These are phyloP conservation scores for Leucophenga varia DNA, from an alignment of 1,140 invertebrate genomes.

Conservation along the genomic window DNA sequence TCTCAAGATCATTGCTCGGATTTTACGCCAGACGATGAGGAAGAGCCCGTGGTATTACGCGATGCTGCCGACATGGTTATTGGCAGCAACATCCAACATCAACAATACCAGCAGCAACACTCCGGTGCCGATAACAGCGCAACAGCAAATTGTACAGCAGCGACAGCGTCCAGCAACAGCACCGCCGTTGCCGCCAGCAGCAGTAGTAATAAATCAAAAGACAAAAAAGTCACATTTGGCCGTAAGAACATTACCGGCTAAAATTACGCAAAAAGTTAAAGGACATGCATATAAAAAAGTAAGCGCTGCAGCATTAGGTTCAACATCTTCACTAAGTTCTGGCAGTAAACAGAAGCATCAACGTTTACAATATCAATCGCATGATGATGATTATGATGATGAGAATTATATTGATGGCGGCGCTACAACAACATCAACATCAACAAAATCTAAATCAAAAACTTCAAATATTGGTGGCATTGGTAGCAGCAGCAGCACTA, in stretches of 20 bases:
- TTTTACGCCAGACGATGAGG: slow-evolving; percentile 52
- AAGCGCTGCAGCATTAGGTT: slow-evolving; percentile 30
- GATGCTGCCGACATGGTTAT: slow-evolving; percentile 31
- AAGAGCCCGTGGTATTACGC: slow-evolving; percentile 52
- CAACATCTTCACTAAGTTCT: slow-evolving; percentile 38
- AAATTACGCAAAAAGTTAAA: slow-evolving; percentile 51
- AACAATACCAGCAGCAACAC: slow-evolving; percentile 1
- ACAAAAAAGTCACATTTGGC: slow-evolving; percentile 46
- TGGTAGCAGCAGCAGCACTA: slow-evolving; percentile 10
- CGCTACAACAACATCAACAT: background rate
- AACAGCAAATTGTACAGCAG: background rate
- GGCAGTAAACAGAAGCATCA: slow-evolving; percentile 51
- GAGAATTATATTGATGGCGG: slow-evolving; percentile 4
- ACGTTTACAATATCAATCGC: slow-evolving; percentile 44
- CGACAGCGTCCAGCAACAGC: background rate
- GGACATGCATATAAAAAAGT: slow-evolving; percentile 47
- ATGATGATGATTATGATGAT: slow-evolving; percentile 46
- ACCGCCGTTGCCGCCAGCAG: background rate
- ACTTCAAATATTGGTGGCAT: slow-evolving; percentile 10
- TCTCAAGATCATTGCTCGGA: slow-evolving; percentile 52
- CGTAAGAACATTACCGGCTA: slow-evolving; percentile 48
- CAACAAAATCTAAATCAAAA: background rate
- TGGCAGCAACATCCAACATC: slow-evolving; percentile 10
- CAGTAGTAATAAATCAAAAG: slow-evolving; percentile 34
- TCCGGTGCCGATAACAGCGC: background rate